phyloP scores from a whole-genome alignment of 2,797 vertebrate genomes.

The Percopsis omiscomaycus region DNA sequence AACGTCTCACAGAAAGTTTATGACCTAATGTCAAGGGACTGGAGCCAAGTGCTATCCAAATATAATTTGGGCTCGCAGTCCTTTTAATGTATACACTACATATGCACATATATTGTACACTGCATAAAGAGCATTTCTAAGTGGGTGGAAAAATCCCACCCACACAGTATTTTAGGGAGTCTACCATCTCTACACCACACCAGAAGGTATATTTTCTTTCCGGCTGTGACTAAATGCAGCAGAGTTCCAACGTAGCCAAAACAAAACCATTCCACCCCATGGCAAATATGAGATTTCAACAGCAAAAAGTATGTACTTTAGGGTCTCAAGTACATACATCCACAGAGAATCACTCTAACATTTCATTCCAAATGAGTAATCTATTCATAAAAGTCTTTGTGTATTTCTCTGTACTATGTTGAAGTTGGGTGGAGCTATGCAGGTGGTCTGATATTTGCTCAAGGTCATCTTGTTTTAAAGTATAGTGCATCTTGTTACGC shows the following conservation, averaged over 20 bases:
- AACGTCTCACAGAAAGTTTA: conserved; percentile 4
- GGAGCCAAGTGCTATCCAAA: conserved; percentile 25
- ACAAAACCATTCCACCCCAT: conserved; percentile 62
- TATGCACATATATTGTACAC: conserved; percentile 32
- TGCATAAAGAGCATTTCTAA: conserved; percentile 46
- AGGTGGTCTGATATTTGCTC: no score
- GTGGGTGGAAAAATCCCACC: conserved; percentile 65
- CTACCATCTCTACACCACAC: conserved; percentile 52
- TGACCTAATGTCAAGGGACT: conserved; percentile 15
- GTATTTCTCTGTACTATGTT: no score
- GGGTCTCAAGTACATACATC: no score
- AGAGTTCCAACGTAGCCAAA: conserved; percentile 59
- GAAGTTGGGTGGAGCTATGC: no score
- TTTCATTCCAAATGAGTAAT: no score
- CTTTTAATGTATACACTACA: conserved; percentile 33
- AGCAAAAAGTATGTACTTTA: conserved; percentile 8
- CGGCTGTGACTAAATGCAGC: conserved; percentile 37
- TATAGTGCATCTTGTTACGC: no score
- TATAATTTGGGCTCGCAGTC: conserved; percentile 36
- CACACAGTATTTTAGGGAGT: conserved; percentile 47
- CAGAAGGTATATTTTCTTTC: conserved; percentile 56
- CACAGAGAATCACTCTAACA: no score
- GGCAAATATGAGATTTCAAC: conserved; percentile 23
- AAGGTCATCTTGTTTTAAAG: no score
- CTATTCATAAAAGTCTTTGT: no score